Percentiles rank a stretch among this genome's conserved stretches.
These are phyloP conservation scores for Litocranius walleri DNA, from an alignment of 2,113 vertebrate species.

Conservation along the genomic window DNA sequence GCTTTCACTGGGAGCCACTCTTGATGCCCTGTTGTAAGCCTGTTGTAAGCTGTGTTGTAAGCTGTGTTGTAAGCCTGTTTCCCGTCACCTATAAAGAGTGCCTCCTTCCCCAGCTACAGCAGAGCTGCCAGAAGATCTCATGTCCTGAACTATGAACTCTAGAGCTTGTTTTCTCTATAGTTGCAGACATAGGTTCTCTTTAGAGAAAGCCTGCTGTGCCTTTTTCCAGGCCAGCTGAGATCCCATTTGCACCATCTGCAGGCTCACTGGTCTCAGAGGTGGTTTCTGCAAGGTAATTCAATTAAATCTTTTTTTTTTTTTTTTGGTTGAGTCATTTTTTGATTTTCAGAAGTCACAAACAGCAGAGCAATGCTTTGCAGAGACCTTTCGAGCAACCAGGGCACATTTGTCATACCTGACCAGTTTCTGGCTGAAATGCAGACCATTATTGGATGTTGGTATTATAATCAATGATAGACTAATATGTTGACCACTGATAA, in stretches of 20 bases:
- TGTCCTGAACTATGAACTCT: background rate
- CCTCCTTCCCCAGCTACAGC: background rate
- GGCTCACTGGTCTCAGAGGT: slow-evolving; percentile 36
- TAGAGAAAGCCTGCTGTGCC: background rate
- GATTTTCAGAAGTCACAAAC: slow-evolving; percentile 37
- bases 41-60: background rate
- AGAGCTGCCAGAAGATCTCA: background rate
- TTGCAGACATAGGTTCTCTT: background rate
- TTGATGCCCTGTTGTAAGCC: slow-evolving; percentile 37
- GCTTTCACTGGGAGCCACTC: slow-evolving; percentile 62
- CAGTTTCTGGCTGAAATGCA: slow-evolving; percentile 39
- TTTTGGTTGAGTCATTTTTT: slow-evolving; percentile 40
- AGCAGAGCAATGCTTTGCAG: slow-evolving; percentile 38
- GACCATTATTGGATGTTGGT: slow-evolving; percentile 2
- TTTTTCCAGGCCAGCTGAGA: background rate
- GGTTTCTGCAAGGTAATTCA: slow-evolving; percentile 48
- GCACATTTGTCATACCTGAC: background rate
- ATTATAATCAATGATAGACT: background rate
- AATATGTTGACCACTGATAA: background rate
- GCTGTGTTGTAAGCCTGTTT: slow-evolving; percentile 44
- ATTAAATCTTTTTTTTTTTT: background rate
- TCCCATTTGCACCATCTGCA: background rate
- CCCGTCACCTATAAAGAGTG: slow-evolving; percentile 33
- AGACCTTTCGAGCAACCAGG: slow-evolving; percentile 25
- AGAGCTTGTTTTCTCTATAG: slow-evolving; percentile 32